Evolutionary conservation across 2,888 invertebrate genomes (phyloP).

Genomic region (Hydrotaea cyrtoneurina): DNA sequence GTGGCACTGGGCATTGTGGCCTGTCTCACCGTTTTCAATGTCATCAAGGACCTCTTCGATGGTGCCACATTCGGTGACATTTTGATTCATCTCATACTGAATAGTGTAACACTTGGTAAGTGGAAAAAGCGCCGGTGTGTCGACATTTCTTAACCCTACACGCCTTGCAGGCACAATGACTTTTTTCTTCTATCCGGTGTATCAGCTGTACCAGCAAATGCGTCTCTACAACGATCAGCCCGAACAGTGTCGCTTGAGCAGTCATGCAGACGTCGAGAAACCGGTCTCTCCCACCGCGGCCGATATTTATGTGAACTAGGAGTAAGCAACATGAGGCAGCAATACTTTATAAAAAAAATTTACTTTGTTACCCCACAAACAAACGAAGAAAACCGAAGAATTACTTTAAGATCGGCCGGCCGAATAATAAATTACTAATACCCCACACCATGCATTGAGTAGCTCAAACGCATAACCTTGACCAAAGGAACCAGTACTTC

Average conservation of each 20-base stretch:
- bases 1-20: slow-evolving; percentile 5
- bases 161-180: neutral
- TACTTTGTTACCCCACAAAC: no score
- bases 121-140: no score
- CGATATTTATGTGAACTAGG: neutral
- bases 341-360: neutral
- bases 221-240: neutral
- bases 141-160: no score
- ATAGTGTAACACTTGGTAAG: neutral
- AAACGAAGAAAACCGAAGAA: no score
- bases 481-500: no score
- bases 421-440: no score
- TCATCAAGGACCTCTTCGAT: neutral
- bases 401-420: no score
- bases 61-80: neutral
- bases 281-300: neutral
- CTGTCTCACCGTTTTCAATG: neutral
- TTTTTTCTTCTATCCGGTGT: slow-evolving; percentile 17
- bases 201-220: slow-evolving; percentile 14
- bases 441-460: no score
- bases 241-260: neutral
- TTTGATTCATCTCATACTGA: slow-evolving; percentile 6
- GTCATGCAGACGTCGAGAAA: neutral
- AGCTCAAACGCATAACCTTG: no score
- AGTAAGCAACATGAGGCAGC: neutral